Evolutionary conservation across 1,140 invertebrate species (phyloP), one percentile per base, ranked within the genome.

Genomic region (Dinoponera quadriceps): DNA sequence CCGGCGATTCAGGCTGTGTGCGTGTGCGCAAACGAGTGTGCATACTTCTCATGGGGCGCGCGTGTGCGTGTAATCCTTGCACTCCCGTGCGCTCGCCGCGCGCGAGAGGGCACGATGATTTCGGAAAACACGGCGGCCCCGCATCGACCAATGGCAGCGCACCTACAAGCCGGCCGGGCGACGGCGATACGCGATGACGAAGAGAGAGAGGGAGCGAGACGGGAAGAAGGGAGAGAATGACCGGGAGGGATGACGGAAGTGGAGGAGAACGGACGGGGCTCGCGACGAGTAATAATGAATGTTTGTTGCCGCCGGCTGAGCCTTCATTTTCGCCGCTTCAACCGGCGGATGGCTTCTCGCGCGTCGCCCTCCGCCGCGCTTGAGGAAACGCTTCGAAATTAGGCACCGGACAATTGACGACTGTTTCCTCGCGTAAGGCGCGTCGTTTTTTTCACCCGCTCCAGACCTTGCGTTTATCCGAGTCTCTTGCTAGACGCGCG

Each of bases 201-300:
- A 90, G 89, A 87, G 81, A 88, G 81, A 88, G 88, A 87, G 83
- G 74, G 84, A 86, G 81, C 57, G 84, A 89, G 85, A 88, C 20
- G 60, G 69, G 54, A 44, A 65, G 72, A 80, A 74, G 51, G 82
- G 72, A 85, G 86, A 86, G 83, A 90, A 86, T 89, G 85, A 87
- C 71, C 73, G 89, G 72, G 82, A 59, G 80, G 85, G 87, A 85
- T 83, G 83, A 88, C 81, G 68, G 62, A 77, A 81, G 80, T 68
- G 73, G 88, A 89, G 84, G 84, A 87, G 68, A 83, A 84, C 60
- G 78, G 77, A 89, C 83, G 77, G 83, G 82, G 71, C 82, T 81
- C 65, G 81, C 87, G 86, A 83, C 88, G 85, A 90, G 86, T 86
- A 89, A 92, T 92, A 90, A 92, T 92, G 88, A 92, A 92, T 92